Conservation (phyloP, 2,113 vertebrate genomes). For the Trogon melanurus region DNA sequence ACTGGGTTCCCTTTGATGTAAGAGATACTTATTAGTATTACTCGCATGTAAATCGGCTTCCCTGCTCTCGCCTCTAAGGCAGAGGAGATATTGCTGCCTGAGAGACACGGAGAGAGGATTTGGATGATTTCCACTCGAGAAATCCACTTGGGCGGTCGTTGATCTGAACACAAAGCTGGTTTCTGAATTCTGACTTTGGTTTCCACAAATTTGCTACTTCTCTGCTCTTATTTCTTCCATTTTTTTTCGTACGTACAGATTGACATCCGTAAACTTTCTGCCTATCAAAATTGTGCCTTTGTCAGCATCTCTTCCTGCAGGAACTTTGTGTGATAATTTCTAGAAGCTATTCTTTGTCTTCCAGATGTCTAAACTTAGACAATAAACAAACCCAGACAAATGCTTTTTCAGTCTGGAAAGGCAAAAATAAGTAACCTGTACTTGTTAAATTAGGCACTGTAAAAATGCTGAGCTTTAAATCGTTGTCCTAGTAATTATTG, state of each 20-base stretch:
- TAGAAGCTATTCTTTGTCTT: neutral
- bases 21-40: neutral
- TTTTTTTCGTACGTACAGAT: neutral
- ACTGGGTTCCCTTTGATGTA: neutral
- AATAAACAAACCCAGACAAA: neutral
- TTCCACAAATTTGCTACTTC: neutral
- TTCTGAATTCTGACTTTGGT: neutral
- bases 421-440: conserved; percentile 9
- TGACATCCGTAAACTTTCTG: neutral
- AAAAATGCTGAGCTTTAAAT: conserved; percentile 32
- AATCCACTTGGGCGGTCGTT: neutral
- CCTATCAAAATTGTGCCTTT: neutral
- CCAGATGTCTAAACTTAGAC: neutral
- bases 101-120: neutral
- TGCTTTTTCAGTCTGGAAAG: neutral
- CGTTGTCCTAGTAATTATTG: conserved; percentile 7
- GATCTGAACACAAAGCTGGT: neutral
- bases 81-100: neutral
- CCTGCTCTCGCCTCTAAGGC: neutral
- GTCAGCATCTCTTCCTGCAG: neutral
- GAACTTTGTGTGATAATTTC: neutral
- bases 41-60: neutral
- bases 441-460: conserved; percentile 20
- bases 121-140: neutral
- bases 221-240: neutral